These are phyloP conservation scores for Caranx melampygus DNA, from an alignment of 2,113 vertebrate genomes.

Conservation along the genomic window DNA sequence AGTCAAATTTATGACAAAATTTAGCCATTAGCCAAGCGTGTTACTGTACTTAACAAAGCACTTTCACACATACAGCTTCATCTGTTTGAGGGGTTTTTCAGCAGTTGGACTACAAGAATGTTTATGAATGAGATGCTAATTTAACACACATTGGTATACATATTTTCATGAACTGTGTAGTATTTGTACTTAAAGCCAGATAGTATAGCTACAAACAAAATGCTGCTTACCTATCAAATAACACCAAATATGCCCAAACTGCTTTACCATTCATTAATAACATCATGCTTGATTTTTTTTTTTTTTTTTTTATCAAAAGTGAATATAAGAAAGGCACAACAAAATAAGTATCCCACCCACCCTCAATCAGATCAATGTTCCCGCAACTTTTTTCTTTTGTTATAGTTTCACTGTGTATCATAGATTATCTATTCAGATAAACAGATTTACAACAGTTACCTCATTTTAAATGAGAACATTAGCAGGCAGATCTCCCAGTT, in stretches of 20 bases:
- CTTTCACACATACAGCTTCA: slow-evolving; percentile 56
- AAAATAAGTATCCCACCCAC: slow-evolving; percentile 65
- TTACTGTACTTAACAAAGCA: slow-evolving; percentile 70
- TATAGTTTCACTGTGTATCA: slow-evolving; percentile 6
- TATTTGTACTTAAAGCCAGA: slow-evolving; percentile 67
- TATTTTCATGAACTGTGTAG: slow-evolving; percentile 52
- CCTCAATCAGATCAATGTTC: slow-evolving; percentile 59
- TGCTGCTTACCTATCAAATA: slow-evolving; percentile 54
- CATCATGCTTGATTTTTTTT: slow-evolving; percentile 64
- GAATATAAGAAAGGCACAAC: slow-evolving; percentile 79
- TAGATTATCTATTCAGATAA: slow-evolving; percentile 43
- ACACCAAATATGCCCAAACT: slow-evolving; percentile 59
- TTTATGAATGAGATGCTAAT: slow-evolving; percentile 50
- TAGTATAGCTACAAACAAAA: slow-evolving; percentile 64
- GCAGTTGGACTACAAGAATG: slow-evolving; percentile 50
- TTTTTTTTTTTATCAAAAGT: slow-evolving; percentile 61
- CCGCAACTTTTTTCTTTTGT: slow-evolving; percentile 15
- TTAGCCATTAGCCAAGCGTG: slow-evolving; percentile 48
- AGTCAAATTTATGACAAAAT: slow-evolving; percentile 42
- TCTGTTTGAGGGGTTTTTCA: slow-evolving; percentile 38
- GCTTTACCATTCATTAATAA: slow-evolving; percentile 54
- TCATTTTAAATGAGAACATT: slow-evolving; percentile 67
- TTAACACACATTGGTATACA: slow-evolving; percentile 57
- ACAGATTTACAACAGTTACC: slow-evolving; percentile 50
- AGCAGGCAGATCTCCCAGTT: slow-evolving; percentile 64